Base-by-base conservation (phyloP, 1,140 invertebrate species). In the Luehdorfia chinensis region DNA sequence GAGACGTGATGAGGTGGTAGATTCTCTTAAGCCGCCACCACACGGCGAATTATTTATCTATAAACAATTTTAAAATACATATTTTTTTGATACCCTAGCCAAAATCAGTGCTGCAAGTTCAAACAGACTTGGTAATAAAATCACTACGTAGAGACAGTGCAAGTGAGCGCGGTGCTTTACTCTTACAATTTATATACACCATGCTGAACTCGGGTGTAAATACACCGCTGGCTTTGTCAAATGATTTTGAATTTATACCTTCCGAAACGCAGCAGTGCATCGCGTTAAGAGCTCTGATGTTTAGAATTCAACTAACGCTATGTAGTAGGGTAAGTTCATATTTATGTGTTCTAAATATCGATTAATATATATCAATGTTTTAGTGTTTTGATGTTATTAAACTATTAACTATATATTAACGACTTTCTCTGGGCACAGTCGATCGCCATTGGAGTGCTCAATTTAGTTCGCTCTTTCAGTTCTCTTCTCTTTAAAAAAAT, bases 251-350 rank as follows among this genome's bases (percentile, higher is more conserved):
- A 9, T 39, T 44, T 0, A n/a, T 46, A 16, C 44, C 53, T 0
- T 36, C 61, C 6, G 19, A 47, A 4, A 39, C 14, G 9, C 59
- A 60, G 41, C 70, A 74, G 28, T 72, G 59, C 43, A 59, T 55
- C 14, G 75, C 71, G 11, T 44, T 86, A 13, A 67, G 77, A 43
- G 75, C 74, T 4, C 44, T 86, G 11, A 80, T 86, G 79, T 76
- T 86, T 46, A 66, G 81, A 31, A 59, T 84, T 16, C 81, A 86
- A 18, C 25, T 73, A 27, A 77, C 74, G 59, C 44, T 85, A 28
- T 86, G 79, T 47, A 70, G 73, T 46, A 67, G 64, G 66, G 81
- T 84, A 34, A 68, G 78, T 67, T 12, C 2, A 8, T 2, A 32
- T 18, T 21, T 25, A 34, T n/a, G n/a, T n/a, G n/a, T n/a, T n/a